Percentiles rank a stretch among this genome's conserved stretches.
phyloP scores from a whole-genome alignment of 2,888 invertebrate species.

The Agrochola circellaris region DNA sequence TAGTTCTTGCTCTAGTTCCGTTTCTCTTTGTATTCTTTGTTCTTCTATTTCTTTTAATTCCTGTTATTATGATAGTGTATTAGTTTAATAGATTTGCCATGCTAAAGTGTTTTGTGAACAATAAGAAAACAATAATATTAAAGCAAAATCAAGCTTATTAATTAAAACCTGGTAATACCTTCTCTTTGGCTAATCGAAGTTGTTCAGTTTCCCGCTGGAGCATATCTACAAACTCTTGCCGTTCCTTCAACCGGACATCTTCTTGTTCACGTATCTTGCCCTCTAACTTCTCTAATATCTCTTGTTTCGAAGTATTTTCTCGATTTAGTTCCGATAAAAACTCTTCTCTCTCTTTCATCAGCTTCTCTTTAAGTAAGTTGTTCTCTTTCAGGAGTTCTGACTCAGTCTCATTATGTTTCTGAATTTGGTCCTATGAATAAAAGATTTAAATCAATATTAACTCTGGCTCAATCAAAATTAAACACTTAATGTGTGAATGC shows the following conservation, averaged over 20 bases:
- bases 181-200: conserved; percentile 84
- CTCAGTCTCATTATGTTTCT: conserved; percentile 83
- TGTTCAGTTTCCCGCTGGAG: conserved; percentile 84
- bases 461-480: not conserved
- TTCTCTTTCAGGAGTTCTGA: conserved; percentile 87
- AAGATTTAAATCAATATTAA: conserved; percentile 21
- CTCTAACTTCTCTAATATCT: conserved; percentile 87
- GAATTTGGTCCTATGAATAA: conserved; percentile 81
- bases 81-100: not conserved
- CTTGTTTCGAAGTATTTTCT: conserved; percentile 89
- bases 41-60: conserved; percentile 83
- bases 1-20: conserved; percentile 81
- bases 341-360: conserved; percentile 87
- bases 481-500: not conserved
- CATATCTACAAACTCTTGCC: conserved; percentile 80
- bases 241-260: conserved; percentile 84
- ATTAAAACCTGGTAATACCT: conserved; percentile 70
- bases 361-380: conserved; percentile 83
- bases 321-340: conserved; percentile 86
- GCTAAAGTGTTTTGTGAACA: not conserved
- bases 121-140: not conserved
- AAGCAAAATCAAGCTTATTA: not conserved
- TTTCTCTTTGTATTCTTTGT: conserved; percentile 80
- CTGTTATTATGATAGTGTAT: conserved; percentile 64
- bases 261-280: conserved; percentile 87